Percentiles rank a stretch among this genome's conserved stretches.
These are phyloP conservation scores for Pelobates fuscus DNA, from an alignment of 2,113 vertebrate species.

Conservation along the genomic window DNA sequence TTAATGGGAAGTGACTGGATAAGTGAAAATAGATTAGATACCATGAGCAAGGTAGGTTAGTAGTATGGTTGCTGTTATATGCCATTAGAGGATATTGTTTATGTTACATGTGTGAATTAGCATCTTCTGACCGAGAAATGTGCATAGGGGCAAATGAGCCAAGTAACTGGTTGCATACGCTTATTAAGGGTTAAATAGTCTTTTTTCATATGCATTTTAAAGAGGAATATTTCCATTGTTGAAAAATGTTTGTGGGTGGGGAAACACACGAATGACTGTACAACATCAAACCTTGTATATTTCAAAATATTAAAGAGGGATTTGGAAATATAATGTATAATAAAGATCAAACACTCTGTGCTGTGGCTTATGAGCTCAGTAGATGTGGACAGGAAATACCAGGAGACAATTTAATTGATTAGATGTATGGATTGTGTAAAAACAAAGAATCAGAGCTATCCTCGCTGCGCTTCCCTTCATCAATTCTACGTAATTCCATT, in stretches of 20 bases:
- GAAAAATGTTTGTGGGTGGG: not conserved
- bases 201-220: no score
- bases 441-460: slow-evolving; percentile 30
- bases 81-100: no score
- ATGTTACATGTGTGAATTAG: no score
- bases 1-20: no score
- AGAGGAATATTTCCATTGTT: slow-evolving; percentile 8
- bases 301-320: slow-evolving; percentile 24
- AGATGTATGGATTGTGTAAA: slow-evolving; percentile 28
- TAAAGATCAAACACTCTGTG: slow-evolving; percentile 19
- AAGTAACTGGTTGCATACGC: no score
- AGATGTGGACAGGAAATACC: slow-evolving; percentile 32
- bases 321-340: slow-evolving; percentile 9
- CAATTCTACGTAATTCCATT: slow-evolving; percentile 38
- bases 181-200: no score
- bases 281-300: slow-evolving; percentile 8
- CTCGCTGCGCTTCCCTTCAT: slow-evolving; percentile 2
- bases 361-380: slow-evolving; percentile 19
- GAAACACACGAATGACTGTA: not conserved
- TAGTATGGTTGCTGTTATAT: no score
- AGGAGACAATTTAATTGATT: slow-evolving; percentile 14
- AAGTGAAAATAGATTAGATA: no score
- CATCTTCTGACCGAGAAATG: no score
- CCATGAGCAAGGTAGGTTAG: no score
- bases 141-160: no score